Base-by-base conservation (phyloP, 1,140 invertebrate genomes). In the Drosophila jambulina region DNA sequence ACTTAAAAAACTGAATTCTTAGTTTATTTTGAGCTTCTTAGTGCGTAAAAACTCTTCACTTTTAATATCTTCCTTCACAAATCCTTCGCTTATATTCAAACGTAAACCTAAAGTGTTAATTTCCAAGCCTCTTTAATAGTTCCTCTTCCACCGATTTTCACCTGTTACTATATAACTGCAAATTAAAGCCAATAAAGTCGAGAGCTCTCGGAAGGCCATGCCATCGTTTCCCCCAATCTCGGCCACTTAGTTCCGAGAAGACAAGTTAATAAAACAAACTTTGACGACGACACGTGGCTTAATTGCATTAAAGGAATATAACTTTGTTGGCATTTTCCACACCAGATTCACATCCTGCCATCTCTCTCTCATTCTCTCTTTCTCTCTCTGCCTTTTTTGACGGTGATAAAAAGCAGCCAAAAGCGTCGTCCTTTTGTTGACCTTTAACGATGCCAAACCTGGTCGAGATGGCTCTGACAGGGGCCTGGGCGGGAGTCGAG, bases 231-330 rank as follows among this genome's bases (percentile, higher is more conserved):
- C 9, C 17, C 32, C 43, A 49, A 21, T 38, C 38, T 48, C 12
- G 13, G 23, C 32, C 34, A 57, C 46, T 62, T 45, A 21, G n/a
- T 64, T 51, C 40, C 40, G 34, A 34, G 70, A 27, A 67, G 65
- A 75, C 58, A 79, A 82, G 78, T 84, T 84, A 81, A 90, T 90
- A 90, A 88, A 88, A 81, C 81, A 81, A 88, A 90, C 57, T 90
- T 85, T 40, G 69, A 70, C 64, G 64, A 69, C 68, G 78, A 79
- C 85, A 90, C 85, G 85, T 90, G 85, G 85, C 81, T 68, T 69
- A 82, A 74, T 90, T 80, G 78, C 76, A 80, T 80, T 80, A 80
- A 61, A 61, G 85, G 65, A 75, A 76, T 60, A 63, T 58, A 80
- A 80, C 69, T 80, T 80, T 75, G 70, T 63, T 70, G 75, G 75